Percentiles rank a stretch among this genome's conserved stretches.
Evolutionary conservation across 2,888 invertebrate genomes (phyloP).

Genomic region (Rhamnusium bicolor): DNA sequence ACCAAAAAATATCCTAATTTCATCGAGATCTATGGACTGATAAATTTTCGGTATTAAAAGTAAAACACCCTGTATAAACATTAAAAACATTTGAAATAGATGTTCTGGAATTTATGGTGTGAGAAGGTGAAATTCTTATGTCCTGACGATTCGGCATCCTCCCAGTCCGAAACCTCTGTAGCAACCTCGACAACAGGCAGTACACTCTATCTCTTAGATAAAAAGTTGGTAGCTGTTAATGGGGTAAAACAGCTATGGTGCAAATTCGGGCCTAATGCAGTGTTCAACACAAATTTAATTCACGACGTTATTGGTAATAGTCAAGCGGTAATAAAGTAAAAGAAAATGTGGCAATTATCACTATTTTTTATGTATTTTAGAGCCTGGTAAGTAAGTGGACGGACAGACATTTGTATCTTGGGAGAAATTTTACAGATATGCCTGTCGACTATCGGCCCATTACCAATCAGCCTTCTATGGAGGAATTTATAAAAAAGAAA

Average conservation of each 20-base stretch:
- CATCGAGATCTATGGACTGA: no score
- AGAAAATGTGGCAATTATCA: slow-evolving; percentile 40
- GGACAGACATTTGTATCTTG: slow-evolving; percentile 75
- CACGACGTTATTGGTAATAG: slow-evolving; percentile 44
- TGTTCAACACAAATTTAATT: slow-evolving; percentile 54
- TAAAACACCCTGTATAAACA: no score
- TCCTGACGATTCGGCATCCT: slow-evolving; percentile 69
- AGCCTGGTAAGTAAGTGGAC: slow-evolving; percentile 70
- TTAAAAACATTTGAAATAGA: slow-evolving; percentile 66
- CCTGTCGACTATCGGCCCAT: slow-evolving; percentile 66
- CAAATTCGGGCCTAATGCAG: slow-evolving; percentile 63
- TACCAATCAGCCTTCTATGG: slow-evolving; percentile 64
- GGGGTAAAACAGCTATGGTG: slow-evolving; percentile 67
- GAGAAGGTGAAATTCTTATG: slow-evolving; percentile 71
- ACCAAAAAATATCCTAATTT: no score
- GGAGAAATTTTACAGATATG: slow-evolving; percentile 67
- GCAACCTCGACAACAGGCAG: slow-evolving; percentile 72
- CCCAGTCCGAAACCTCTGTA: slow-evolving; percentile 73
- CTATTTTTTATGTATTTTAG: slow-evolving; percentile 48
- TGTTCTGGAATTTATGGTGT: slow-evolving; percentile 78
- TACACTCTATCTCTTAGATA: slow-evolving; percentile 70
- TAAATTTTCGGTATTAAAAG: no score
- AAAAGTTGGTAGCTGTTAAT: slow-evolving; percentile 54
- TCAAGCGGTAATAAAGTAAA: slow-evolving; percentile 20
- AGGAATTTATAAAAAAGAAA: slow-evolving; percentile 62